phyloP scores from a whole-genome alignment of 1,140 invertebrate species.

The Subanguina moxae region DNA sequence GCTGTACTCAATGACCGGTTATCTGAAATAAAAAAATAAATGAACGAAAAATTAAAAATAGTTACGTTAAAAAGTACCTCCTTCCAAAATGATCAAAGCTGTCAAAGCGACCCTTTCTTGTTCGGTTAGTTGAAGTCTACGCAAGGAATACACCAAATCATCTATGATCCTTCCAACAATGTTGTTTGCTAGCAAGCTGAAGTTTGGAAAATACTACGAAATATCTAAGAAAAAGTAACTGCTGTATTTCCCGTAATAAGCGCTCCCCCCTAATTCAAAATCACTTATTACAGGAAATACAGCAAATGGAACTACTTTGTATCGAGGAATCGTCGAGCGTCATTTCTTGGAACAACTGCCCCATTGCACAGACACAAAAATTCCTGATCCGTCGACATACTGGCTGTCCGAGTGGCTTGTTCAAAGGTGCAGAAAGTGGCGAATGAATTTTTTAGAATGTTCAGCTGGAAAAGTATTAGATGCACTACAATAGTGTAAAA shows the following conservation, averaged over 20 bases:
- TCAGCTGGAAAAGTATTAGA: conserved; percentile 24
- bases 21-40: neutral
- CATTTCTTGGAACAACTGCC: conserved; percentile 34
- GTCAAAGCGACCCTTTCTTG: conserved; percentile 34
- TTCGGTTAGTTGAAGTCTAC: conserved; percentile 37
- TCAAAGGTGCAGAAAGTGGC: conserved; percentile 51
- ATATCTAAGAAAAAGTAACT: conserved; percentile 9
- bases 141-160: conserved; percentile 40
- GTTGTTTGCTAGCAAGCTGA: conserved; percentile 45
- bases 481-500: neutral
- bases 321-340: conserved; percentile 30
- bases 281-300: too few relatives aligned
- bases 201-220: neutral
- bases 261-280: neutral
- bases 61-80: conserved; percentile 15
- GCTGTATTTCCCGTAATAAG: too few relatives aligned
- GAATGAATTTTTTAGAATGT: conserved; percentile 49
- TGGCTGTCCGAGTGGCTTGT: conserved; percentile 49
- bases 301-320: conserved; percentile 42
- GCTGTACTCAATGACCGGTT: neutral
- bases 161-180: conserved; percentile 42
- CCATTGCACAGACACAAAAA: conserved; percentile 39
- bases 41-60: neutral
- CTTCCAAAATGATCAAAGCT: conserved; percentile 46
- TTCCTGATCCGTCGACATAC: conserved; percentile 12